Evolutionary conservation across 2,797 vertebrate species (phyloP).

Genomic region (Catharus ustulatus): DNA sequence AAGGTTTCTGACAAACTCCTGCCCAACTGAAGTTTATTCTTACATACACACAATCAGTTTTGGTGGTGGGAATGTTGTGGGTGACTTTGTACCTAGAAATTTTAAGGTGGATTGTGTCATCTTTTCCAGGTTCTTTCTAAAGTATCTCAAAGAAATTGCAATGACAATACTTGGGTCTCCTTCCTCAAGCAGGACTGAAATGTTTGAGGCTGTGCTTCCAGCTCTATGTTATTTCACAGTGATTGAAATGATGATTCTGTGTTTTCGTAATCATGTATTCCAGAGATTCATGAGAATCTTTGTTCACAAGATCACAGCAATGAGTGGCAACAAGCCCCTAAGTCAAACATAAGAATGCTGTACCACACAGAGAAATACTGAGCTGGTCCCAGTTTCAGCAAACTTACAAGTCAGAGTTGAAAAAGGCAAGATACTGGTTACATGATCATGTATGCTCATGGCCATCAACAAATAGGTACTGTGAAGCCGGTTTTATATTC

Average conservation of each 20-base stretch:
- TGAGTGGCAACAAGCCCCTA: not conserved
- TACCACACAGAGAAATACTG: not conserved
- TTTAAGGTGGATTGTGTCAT: not conserved
- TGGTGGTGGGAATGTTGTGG: not conserved
- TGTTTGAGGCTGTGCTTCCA: not conserved
- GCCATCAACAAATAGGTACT: not conserved
- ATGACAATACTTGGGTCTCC: not conserved
- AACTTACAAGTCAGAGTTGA: not conserved
- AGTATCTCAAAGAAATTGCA: not conserved
- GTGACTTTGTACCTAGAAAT: not conserved
- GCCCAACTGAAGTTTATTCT: not conserved
- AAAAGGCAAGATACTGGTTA: not conserved
- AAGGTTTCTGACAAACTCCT: not conserved
- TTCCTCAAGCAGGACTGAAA: not conserved
- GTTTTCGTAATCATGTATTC: not conserved
- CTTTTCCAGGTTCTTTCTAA: not conserved
- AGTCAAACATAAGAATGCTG: not conserved
- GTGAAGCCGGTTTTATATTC: not conserved
- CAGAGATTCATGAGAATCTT: not conserved
- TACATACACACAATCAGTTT: accelerated
- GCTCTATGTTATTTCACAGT: not conserved
- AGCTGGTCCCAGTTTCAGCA: not conserved
- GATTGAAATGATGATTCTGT: not conserved
- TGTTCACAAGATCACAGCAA: not conserved
- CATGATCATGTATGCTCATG: not conserved